phyloP scores from a whole-genome alignment of 2,113 vertebrate genomes.

The Etheostoma spectabile region DNA sequence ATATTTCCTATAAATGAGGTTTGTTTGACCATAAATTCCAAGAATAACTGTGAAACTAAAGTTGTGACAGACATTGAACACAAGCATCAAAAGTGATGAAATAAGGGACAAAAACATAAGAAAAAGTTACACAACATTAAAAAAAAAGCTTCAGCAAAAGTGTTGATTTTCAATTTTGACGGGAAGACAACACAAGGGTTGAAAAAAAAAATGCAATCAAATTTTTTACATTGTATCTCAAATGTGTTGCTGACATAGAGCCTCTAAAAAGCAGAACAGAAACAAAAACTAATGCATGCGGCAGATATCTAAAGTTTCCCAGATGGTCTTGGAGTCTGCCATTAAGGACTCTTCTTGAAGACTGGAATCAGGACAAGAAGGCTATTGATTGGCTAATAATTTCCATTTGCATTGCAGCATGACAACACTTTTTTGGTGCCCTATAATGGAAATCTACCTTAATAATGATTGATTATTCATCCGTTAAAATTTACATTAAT shows the following conservation, averaged over 20 bases:
- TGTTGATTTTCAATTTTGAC: no score
- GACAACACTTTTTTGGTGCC: neutral
- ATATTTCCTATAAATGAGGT: no score
- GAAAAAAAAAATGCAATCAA: no score
- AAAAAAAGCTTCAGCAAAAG: no score
- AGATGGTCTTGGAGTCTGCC: neutral
- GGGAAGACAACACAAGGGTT: no score
- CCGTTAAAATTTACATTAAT: slow-evolving; percentile 24
- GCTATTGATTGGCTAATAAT: slow-evolving; percentile 20
- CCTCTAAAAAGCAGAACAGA: neutral
- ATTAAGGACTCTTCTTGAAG: neutral
- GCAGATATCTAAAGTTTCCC: neutral
- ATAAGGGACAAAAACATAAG: no score
- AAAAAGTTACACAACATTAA: no score
- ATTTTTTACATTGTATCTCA: no score
- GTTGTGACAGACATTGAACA: no score
- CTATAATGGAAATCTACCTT: neutral
- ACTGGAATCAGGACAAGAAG: neutral
- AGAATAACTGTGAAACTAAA: no score
- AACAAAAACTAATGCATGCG: neutral
- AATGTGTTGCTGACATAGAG: neutral
- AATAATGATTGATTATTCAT: slow-evolving; percentile 33
- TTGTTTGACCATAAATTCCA: no score
- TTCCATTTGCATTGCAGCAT: neutral
- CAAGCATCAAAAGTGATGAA: no score